Conservation (phyloP, 2,888 invertebrate genomes). For the Cataglyphis rosenhaueri region DNA sequence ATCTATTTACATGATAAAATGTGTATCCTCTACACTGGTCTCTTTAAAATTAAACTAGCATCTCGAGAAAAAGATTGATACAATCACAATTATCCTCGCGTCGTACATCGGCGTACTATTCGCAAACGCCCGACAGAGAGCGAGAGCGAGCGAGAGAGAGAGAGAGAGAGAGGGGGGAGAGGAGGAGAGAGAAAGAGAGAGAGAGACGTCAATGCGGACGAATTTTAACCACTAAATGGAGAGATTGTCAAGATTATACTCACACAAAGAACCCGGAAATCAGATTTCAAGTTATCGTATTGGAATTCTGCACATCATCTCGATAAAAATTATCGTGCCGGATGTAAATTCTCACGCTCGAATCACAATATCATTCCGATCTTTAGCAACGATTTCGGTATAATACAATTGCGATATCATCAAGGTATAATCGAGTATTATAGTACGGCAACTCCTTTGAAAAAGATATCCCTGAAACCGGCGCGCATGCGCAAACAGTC, state of each 20-base stretch:
- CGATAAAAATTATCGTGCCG: conserved; percentile 2
- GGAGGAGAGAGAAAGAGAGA: not conserved
- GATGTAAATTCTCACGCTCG: not conserved
- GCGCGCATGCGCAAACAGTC: not conserved
- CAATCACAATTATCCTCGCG: not conserved
- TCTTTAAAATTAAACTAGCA: not conserved
- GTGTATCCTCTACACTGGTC: not conserved
- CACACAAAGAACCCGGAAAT: not conserved
- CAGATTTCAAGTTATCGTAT: not conserved
- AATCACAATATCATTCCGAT: not conserved
- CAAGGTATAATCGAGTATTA: not conserved
- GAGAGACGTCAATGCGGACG: conserved; percentile 32
- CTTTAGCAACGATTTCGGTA: not conserved
- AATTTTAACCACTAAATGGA: conserved; percentile 35
- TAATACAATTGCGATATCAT: conserved; percentile 12
- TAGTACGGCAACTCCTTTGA: not conserved
- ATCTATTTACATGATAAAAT: not conserved
- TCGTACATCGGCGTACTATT: not conserved
- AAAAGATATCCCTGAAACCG: not conserved
- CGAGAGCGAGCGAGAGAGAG: not conserved
- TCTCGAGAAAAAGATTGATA: not conserved
- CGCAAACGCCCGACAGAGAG: conserved; percentile 8
- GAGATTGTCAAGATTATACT: conserved; percentile 7
- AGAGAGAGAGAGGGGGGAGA: no score
- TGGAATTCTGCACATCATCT: conserved; percentile 14